Base-by-base conservation (phyloP, 2,888 invertebrate genomes). In the Hermaeophaga mercurialis region DNA sequence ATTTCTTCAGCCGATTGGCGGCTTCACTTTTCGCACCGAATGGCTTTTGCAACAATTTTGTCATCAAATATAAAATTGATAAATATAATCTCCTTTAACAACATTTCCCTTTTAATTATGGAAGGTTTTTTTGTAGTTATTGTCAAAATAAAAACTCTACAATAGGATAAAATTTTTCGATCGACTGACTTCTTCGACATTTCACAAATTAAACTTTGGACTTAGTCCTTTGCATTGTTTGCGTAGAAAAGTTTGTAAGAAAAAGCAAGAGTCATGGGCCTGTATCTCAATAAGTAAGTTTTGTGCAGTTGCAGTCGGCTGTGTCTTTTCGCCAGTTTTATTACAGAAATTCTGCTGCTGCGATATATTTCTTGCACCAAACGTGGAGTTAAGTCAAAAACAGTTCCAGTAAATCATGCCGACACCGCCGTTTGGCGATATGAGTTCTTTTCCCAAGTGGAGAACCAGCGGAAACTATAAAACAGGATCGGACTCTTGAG, bases 281-380 rank as follows among this genome's bases (percentile, higher is more conserved):
- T 62, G 63, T 62, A 61, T 66, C 65, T 65, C 65, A 63, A 65
- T 65, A 65, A 66, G 62, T 48, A 60, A 66, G 63, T 66, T 66
- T 62, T 49, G 59, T 57, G 54, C 61, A 60, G 59, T 61, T 62
- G 59, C 63, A 64, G 59, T 62, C 56, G 58, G 55, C 52, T 57
- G 63, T 53, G 34, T 55, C 47, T 48, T 41, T 50, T 22, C 44
- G 41, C 43, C 24, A 31, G 49, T 56, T 56, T 58, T 56, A 59
- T 62, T 57, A 49, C 44, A 28, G 53, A 31, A 43, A 54, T 49
- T 47, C 50, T 54, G 53, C 52, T 48, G 26, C 26, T 43, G 34
- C 55, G 34, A 41, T 55, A 61, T 64, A 61, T 61, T 56, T 61
- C 61, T 61, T 58, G 56, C 61, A 22, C 50, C 47, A 15, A 57